Evolutionary conservation across 37 sponge, comb jelly and placozoan species (phyloP), one percentile per base, ranked within the genome.

Genomic region (Oscarella lobularis): DNA sequence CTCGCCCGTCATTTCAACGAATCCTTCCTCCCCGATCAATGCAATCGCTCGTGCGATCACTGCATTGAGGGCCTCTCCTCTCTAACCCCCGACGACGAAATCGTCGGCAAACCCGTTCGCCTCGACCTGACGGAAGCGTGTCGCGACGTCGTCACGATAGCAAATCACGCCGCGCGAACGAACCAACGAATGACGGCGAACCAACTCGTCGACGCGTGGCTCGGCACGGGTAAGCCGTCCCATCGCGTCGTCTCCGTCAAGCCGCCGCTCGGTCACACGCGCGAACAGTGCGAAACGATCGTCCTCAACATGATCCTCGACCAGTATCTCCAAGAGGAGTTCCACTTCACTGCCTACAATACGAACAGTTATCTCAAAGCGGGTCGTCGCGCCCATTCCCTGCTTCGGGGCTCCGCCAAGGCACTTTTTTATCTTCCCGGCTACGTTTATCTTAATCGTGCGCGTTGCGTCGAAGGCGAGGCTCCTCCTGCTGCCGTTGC

Each of bases 301-400:
- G 33, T 96, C 31, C 35, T 92, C 37, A 83, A 81, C 2, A 78
- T 81, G 5, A 3, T 92, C 0, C 33, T 89, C n/a, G 84, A 83
- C 35, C 82, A 71, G 0, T 77, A 92, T 0, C 67, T 96, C 37
- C 78, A 84, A 33, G 97, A 96, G 68, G 86, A 92, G 3, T 92
- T 89, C 72, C 94, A 96, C 76, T 93, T 83, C 80, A 93, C 94
- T n/a, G 80, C 94, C 0, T 93, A 93, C 73, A 66, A 39, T 27
- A 93, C 94, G 14, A 85, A 86, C 40, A 78, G 90, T 41, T 93
- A 93, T 39, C 74, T 93, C 9, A 69, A 34, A 2, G 73, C 66
- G 0, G 91, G 88, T 9, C 38, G 73, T 35, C 83, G 73, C 30
- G 88, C 91, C 1, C 39, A 27, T 6, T 37, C 71, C 3, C 77